Conservation (phyloP, 2,113 vertebrate genomes). For the Gallinago paraguaiae region DNA sequence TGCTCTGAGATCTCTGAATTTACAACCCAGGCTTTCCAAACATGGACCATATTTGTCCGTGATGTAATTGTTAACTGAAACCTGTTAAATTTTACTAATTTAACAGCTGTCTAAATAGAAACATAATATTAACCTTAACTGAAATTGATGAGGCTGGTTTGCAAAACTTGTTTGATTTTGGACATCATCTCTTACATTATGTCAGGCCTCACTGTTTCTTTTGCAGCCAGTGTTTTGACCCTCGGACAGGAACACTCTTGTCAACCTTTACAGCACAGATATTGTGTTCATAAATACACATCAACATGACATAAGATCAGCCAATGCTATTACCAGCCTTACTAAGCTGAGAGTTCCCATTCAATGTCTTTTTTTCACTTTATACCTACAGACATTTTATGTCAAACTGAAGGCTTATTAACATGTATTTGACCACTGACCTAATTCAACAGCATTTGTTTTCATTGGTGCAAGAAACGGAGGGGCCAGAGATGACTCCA, state of each 20-base stretch:
- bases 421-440: not conserved
- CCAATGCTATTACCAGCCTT: not conserved
- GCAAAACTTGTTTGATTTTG: not conserved
- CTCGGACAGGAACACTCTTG: not conserved
- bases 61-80: not conserved
- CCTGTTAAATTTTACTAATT: not conserved
- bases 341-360: not conserved
- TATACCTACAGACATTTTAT: not conserved
- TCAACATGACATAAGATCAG: not conserved
- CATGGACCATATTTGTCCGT: not conserved
- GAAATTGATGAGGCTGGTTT: not conserved
- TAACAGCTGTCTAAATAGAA: not conserved
- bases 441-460: not conserved
- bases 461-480: not conserved
- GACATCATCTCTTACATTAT: not conserved
- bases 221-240: not conserved
- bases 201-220: not conserved
- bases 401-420: not conserved
- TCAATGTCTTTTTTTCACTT: not conserved
- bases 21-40: not conserved
- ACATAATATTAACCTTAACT: not conserved
- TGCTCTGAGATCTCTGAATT: not conserved
- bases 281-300: not conserved
- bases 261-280: not conserved
- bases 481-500: not conserved